These are phyloP conservation scores for Calonectris borealis DNA, from an alignment of 2,113 vertebrate species.

Conservation along the genomic window DNA sequence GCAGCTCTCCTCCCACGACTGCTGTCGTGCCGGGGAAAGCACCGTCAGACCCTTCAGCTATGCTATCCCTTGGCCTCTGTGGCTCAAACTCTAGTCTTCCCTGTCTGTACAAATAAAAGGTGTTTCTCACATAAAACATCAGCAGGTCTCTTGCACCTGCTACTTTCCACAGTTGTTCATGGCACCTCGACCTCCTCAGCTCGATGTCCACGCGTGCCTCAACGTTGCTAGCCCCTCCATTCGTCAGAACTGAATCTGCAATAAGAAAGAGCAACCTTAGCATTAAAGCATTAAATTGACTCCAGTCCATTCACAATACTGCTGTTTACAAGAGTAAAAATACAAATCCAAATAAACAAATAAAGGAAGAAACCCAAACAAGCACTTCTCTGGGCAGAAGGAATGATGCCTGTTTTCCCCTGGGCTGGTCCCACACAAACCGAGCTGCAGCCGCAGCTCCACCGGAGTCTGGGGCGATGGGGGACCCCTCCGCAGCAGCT, in stretches of 20 bases:
- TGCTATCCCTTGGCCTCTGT: neutral
- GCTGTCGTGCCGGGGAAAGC: neutral
- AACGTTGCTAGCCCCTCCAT: fast-evolving
- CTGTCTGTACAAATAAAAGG: neutral
- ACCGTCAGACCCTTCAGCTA: neutral
- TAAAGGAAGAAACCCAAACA: neutral
- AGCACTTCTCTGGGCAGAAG: neutral
- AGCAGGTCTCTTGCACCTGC: neutral
- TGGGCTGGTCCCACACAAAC: neutral
- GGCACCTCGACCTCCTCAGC: fast-evolving
- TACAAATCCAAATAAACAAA: neutral
- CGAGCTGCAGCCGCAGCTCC: neutral
- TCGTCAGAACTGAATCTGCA: neutral
- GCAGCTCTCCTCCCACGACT: neutral
- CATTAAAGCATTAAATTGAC: too few relatives aligned
- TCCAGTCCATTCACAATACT: neutral
- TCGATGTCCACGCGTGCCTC: fast-evolving
- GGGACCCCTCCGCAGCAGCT: neutral
- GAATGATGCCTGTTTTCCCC: neutral
- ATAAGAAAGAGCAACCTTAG: neutral
- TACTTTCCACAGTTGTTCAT: neutral
- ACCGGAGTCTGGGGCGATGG: neutral
- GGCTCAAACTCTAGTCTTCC: neutral
- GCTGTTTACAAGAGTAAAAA: neutral
- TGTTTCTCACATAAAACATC: neutral